A percentile compares a stretch with the other conserved stretches of the same genome.
Conservation (phyloP, 2,797 vertebrate genomes). For the Ctenosaura bakeri region DNA sequence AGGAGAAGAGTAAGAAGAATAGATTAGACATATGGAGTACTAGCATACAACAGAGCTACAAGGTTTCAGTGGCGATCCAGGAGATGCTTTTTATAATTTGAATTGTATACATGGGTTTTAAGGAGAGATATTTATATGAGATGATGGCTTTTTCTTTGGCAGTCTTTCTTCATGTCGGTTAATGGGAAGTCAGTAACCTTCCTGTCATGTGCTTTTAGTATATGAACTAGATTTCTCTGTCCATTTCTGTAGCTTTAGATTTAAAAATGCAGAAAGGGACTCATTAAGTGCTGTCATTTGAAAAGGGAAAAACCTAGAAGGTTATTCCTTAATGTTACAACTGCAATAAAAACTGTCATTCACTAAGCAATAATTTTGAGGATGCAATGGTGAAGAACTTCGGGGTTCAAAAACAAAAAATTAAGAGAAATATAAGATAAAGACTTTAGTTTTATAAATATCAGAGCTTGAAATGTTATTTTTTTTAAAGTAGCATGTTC, state of each 20-base stretch:
- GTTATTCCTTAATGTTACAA: neutral
- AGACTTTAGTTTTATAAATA: neutral
- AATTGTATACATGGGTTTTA: neutral
- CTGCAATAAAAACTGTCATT: neutral
- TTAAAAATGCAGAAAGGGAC: neutral
- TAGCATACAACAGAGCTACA: neutral
- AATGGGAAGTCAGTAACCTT: neutral
- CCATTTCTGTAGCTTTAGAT: neutral
- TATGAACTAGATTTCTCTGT: neutral
- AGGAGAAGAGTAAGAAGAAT: neutral
- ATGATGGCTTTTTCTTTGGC: neutral
- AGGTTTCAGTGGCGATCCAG: neutral
- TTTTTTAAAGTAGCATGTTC: neutral
- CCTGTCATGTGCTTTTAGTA: neutral
- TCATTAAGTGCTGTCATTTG: conserved; percentile 1
- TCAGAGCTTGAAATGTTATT: neutral
- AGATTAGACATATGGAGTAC: neutral
- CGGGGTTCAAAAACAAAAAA: neutral
- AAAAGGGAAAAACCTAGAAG: neutral
- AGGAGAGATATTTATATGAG: neutral
- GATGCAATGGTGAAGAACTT: neutral
- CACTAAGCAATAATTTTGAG: neutral
- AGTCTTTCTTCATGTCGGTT: neutral
- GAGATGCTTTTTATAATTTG: neutral
- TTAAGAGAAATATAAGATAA: neutral